phyloP scores from a whole-genome alignment of 2,797 vertebrate species.

The Sylvia borin region DNA sequence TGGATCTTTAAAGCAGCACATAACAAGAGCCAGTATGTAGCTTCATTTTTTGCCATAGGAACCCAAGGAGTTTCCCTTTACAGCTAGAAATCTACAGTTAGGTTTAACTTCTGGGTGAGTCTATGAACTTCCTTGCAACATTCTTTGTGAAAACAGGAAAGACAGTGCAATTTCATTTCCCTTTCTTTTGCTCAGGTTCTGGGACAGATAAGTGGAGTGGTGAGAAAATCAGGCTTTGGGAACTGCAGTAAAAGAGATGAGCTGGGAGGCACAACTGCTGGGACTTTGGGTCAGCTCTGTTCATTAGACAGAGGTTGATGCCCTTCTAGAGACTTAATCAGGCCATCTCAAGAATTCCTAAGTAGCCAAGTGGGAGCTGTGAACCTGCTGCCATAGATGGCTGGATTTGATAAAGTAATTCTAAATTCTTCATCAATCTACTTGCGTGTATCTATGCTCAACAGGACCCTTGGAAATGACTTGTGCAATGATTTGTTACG shows the following conservation, averaged over 20 bases:
- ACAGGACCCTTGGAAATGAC: slow-evolving; percentile 23
- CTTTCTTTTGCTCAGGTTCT: neutral
- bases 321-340: neutral
- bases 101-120: neutral
- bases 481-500: neutral
- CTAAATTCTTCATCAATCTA: neutral
- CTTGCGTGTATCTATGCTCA: neutral
- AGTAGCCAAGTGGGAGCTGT: neutral
- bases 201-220: neutral
- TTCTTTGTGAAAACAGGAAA: neutral
- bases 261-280: neutral
- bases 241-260: neutral
- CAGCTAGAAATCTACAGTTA: neutral
- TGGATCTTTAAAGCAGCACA: neutral
- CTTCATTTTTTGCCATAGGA: neutral
- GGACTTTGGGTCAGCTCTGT: neutral
- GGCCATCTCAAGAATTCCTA: neutral
- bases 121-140: neutral
- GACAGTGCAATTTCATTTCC: neutral
- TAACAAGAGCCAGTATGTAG: neutral
- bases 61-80: neutral
- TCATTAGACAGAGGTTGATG: neutral
- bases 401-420: neutral
- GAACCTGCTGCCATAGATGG: slow-evolving; percentile 26
- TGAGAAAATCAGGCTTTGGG: neutral